Base-by-base conservation (phyloP, 92 coral and sea anemone species). In the Isaurus tuberculatus region DNA sequence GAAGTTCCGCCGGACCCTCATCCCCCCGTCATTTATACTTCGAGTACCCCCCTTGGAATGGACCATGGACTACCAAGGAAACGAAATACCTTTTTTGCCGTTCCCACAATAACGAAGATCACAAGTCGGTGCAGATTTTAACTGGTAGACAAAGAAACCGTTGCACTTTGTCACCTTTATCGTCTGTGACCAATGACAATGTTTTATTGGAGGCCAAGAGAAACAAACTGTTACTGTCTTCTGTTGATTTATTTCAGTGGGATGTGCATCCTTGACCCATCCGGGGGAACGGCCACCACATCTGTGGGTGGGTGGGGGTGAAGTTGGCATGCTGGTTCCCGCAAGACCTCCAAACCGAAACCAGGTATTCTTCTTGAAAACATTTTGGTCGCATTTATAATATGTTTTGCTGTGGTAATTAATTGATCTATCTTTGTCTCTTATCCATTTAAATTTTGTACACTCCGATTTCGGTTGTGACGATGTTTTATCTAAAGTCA, bases 81-180 rank as follows among this genome's bases (percentile, higher is more conserved):
- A 40, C 8, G 44, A 0, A 40, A 40, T 57, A 36, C 70, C 51
- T 22, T 58, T 13, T 19, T 55, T 20, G 25, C 82, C 82, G 36
- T 77, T 77, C 14, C 82, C 82, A 55, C 82, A 77, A 19, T 77
- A 77, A 11, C 82, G 82, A 37, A 77, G 70, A 16, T 2, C 1
- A 13, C 55, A 57, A 2, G 1, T 10, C 1, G 65, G 68, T 55
- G 36, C 15, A 6, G 36, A 33, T 77, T 33, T 19, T 19, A 77
- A 14, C 23, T 58, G 69, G 43, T 77, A 77, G 5, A 77, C 70
- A 22, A 77, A 57, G 13, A 77, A 77, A 0, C 70, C 70, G 10
- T 34, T 16, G 14, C 82, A 77, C 34, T 23, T 77, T 1, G 37
- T 77, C 3, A 77, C 82, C 7, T 22, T 15, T 10, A 77, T 77